Percentiles rank a stretch among this genome's conserved stretches.
These are phyloP conservation scores for Blastobasis lacticolella DNA, from an alignment of 2,888 invertebrate genomes.

Conservation along the genomic window DNA sequence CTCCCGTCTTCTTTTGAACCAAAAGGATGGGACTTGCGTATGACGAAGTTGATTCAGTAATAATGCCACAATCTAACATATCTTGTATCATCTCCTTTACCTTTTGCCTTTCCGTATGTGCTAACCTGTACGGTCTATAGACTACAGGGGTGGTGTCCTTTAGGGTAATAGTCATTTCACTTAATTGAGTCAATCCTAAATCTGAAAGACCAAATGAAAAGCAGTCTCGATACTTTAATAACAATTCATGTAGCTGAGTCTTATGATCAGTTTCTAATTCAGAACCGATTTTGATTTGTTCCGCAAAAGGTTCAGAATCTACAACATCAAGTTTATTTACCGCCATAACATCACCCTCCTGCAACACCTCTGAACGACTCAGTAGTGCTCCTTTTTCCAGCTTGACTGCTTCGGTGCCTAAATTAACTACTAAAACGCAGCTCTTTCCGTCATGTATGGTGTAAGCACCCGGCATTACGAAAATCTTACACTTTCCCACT, in stretches of 20 bases:
- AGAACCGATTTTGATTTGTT: neutral
- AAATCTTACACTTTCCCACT: neutral
- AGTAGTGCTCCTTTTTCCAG: constrained; percentile 1
- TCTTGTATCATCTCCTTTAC: constrained; percentile 1
- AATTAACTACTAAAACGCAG: neutral
- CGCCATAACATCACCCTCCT: neutral
- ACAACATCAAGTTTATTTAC: neutral
- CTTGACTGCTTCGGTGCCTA: neutral
- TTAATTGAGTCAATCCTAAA: constrained; percentile 1
- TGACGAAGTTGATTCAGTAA: constrained; percentile 13
- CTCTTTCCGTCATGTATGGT: neutral
- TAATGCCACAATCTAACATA: constrained; percentile 1
- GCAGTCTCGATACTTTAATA: constrained; percentile 3
- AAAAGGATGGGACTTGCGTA: constrained; percentile 25
- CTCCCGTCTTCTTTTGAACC: constrained; percentile 18
- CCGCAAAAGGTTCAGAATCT: neutral
- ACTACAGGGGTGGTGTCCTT: constrained; percentile 3
- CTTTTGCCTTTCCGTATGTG: neutral
- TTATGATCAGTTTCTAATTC: neutral
- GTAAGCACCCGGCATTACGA: constrained; percentile 1
- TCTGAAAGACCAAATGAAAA: constrained; percentile 6
- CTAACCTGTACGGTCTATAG: constrained; percentile 4
- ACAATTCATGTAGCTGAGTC: neutral
- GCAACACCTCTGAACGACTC: neutral
- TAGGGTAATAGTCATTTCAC: neutral